Evolutionary conservation across 2,113 vertebrate genomes (phyloP), one percentile per base, ranked within the genome.

Genomic region (Pungitius pungitius): DNA sequence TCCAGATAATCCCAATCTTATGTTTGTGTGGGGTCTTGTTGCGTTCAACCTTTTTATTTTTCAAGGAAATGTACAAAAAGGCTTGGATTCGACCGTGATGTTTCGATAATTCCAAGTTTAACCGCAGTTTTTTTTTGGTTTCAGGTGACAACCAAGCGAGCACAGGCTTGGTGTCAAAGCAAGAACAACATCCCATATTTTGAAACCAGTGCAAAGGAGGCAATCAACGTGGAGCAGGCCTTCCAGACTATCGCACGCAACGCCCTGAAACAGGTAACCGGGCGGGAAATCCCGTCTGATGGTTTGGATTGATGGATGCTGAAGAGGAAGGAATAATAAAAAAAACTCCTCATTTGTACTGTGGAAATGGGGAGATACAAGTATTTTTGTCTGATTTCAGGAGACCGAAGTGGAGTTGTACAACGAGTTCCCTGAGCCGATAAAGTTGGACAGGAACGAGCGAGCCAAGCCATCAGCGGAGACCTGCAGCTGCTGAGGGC

Each of bases 171-270:
- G 97, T 98, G 96, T 93, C 97, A 98, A 93, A 98, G 96, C 93
- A 98, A 98, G 94, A 98, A 98, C 93, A 97, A 97, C 93, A 98
- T 98, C 92, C 97, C 97, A 4, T 98, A 98, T 90, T 97, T 97
- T 14, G 96, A 98, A 93, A 98, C 96, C 91, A 98, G 97, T 83
- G 96, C 96, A 89, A 98, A 98, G 94, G 96, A 98, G 89, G 97
- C 97, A 45, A 97, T 98, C 88, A 98, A 98, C 0, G 96, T 98
- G 92, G 96, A 98, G 91, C 96, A 98, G 87, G 96, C 96, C 76
- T 98, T 98, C 90, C 96, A 98, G 93, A 98, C 96, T 11, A 98
- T 98, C 78, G 97, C 96, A 87, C 95, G 96, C 89, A 98, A 98
- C 22, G 96, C 96, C 86, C 96, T 98, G 74, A 98, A 98, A 93